These are phyloP conservation scores for Neodon shergylaensis DNA, from an alignment of 2,113 vertebrate genomes.

Conservation along the genomic window DNA sequence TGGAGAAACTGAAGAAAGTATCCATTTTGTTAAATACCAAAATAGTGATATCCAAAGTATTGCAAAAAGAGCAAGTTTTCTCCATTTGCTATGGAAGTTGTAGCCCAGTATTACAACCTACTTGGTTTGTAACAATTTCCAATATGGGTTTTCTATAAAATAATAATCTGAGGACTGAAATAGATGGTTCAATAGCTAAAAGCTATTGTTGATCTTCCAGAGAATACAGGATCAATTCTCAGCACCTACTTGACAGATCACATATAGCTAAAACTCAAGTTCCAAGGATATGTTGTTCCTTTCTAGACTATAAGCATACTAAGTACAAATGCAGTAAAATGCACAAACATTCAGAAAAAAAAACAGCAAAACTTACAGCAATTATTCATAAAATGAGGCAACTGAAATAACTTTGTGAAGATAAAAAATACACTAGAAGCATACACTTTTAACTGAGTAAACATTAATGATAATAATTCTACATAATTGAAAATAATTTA, in stretches of 20 bases:
- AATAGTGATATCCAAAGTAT: not conserved
- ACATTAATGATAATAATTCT: not conserved
- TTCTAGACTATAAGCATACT: not conserved
- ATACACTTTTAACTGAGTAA: constrained; percentile 22
- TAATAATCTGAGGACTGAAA: not conserved
- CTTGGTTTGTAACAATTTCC: not conserved
- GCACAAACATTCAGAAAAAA: not conserved
- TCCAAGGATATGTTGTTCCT: not conserved
- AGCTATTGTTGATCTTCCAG: not conserved
- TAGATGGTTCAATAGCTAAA: not conserved
- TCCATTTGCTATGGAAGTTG: not conserved
- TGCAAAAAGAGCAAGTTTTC: not conserved
- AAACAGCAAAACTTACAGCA: not conserved
- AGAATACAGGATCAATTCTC: not conserved
- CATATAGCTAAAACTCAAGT: not conserved
- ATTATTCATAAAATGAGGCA: not conserved
- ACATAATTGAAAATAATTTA: not conserved
- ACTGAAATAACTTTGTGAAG: not conserved
- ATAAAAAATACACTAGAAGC: not conserved
- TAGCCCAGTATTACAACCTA: not conserved
- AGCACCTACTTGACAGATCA: not conserved
- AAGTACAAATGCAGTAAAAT: not conserved
- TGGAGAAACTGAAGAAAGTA: not conserved
- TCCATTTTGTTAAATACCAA: not conserved
- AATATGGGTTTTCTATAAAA: not conserved